Conservation (phyloP, 2,888 invertebrate genomes). For the Meganola albula region DNA sequence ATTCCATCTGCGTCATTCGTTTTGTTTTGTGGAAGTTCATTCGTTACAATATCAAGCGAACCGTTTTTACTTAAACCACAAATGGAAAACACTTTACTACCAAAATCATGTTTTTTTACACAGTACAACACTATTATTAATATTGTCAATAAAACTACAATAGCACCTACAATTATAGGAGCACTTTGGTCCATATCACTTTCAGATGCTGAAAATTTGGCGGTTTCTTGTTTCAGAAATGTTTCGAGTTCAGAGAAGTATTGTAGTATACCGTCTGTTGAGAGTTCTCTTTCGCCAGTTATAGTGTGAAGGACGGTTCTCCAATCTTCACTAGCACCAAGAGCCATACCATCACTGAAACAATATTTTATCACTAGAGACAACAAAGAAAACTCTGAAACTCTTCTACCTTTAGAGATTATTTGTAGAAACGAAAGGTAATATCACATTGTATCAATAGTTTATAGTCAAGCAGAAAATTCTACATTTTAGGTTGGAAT, state of each 20-base stretch:
- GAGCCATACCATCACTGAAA: constrained; percentile 65
- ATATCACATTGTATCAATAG: too few species aligned
- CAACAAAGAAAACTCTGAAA: not conserved
- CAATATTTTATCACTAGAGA: not conserved
- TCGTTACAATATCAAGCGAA: constrained; percentile 63
- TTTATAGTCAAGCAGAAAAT: too few species aligned
- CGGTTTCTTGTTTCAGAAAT: constrained; percentile 49
- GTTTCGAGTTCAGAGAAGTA: constrained; percentile 55
- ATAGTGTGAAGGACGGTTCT: constrained; percentile 56
- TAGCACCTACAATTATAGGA: constrained; percentile 57
- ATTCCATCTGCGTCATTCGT: constrained; percentile 49
- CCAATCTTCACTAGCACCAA: constrained; percentile 68
- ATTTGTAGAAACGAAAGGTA: too few species aligned
- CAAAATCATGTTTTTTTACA: constrained; percentile 53
- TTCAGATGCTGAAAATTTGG: constrained; percentile 34
- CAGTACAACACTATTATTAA: constrained; percentile 59
- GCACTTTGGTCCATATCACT: constrained; percentile 59
- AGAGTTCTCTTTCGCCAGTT: constrained; percentile 62
- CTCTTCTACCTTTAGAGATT: too few species aligned
- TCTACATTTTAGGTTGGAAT: too few species aligned
- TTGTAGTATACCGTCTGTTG: constrained; percentile 56
- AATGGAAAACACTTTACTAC: constrained; percentile 46
- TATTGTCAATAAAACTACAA: constrained; percentile 52
- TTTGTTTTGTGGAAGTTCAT: constrained; percentile 51
- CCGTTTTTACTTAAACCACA: constrained; percentile 67